Conservation (phyloP, 2,888 invertebrate genomes). For the Thera obeliscata region DNA sequence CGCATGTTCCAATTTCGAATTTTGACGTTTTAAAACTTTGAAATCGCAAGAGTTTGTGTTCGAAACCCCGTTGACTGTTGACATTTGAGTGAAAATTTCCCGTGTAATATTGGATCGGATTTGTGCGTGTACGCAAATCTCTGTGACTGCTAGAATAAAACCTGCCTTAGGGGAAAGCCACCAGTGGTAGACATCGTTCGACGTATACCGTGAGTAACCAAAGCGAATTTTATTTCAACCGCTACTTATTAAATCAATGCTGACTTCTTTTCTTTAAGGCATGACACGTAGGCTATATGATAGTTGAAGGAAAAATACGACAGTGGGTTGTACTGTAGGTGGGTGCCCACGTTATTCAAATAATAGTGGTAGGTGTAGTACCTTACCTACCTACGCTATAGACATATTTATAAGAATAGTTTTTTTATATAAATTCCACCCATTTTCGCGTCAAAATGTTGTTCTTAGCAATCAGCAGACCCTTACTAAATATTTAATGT, state of each 20-base stretch:
- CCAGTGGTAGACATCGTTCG: constrained; percentile 60
- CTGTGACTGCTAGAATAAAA: constrained; percentile 45
- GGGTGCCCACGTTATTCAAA: constrained; percentile 76
- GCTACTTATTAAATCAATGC: constrained; percentile 50
- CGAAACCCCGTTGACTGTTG: constrained; percentile 53
- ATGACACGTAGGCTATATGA: constrained; percentile 72
- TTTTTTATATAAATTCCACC: background rate
- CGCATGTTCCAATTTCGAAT: constrained; percentile 61
- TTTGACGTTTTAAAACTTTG: constrained; percentile 71
- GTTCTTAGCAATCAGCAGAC: background rate
- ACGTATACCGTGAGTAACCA: constrained; percentile 75
- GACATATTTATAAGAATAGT: constrained; percentile 44
- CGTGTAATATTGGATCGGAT: constrained; percentile 49
- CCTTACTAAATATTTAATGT: constrained; percentile 1
- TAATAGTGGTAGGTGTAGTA: constrained; percentile 63
- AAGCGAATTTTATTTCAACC: constrained; percentile 60
- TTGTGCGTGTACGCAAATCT: constrained; percentile 45
- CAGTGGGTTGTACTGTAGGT: constrained; percentile 78
- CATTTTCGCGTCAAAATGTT: background rate
- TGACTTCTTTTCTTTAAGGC: constrained; percentile 57
- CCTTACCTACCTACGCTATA: constrained; percentile 47
- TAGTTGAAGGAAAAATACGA: constrained; percentile 66
- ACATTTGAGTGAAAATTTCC: constrained; percentile 51
- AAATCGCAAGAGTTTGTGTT: constrained; percentile 64
- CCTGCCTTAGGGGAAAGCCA: constrained; percentile 65